Evolutionary conservation across 1,140 invertebrate genomes (phyloP).

Genomic region (Polyergus mexicanus): DNA sequence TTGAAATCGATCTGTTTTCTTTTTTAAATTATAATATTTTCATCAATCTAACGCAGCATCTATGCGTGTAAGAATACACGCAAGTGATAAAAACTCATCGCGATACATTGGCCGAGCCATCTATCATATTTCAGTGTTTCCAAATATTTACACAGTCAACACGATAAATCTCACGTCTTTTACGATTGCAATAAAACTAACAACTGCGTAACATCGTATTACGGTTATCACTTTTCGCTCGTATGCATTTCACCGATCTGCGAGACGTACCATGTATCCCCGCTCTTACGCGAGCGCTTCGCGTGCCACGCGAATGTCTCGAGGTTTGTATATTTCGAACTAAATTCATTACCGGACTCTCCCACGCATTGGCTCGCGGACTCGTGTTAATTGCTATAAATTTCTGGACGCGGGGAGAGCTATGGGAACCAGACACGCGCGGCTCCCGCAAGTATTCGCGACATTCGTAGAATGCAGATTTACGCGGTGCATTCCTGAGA

Average conservation of each 20-base stretch:
- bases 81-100: neutral
- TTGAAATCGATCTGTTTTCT: neutral
- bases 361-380: neutral
- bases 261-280: neutral
- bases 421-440: slow-evolving; percentile 49
- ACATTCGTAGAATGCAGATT: slow-evolving; percentile 63
- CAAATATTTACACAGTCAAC: slow-evolving; percentile 52
- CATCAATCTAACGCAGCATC: neutral
- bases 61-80: neutral
- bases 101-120: slow-evolving; percentile 18
- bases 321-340: neutral
- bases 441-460: slow-evolving; percentile 68
- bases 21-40: neutral
- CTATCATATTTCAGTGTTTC: slow-evolving; percentile 42
- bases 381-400: slow-evolving; percentile 48
- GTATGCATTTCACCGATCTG: neutral
- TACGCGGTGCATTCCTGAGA: slow-evolving; percentile 63
- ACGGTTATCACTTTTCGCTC: neutral
- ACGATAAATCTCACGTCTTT: slow-evolving; percentile 44
- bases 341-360: slow-evolving; percentile 45
- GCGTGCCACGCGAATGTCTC: neutral
- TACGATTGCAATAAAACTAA: slow-evolving; percentile 45
- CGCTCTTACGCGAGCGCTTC: neutral
- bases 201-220: slow-evolving; percentile 19
- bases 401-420: slow-evolving; percentile 41